Base-by-base conservation (phyloP, 2,797 vertebrate genomes). In the Spondyliosoma cantharus region DNA sequence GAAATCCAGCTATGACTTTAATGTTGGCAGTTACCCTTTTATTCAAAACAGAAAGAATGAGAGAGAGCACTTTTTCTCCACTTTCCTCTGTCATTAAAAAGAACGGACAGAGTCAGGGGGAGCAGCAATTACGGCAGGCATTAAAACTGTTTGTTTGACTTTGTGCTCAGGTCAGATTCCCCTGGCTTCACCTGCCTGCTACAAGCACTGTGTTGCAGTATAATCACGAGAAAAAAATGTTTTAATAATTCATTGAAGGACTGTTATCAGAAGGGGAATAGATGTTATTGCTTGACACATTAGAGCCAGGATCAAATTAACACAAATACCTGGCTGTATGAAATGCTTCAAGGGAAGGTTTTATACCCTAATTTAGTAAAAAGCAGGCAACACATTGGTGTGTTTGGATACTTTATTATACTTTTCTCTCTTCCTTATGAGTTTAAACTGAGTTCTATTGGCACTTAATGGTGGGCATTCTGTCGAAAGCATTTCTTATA, bases 81-180 rank as follows among this genome's bases (percentile, higher is more conserved):
- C 71, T 91, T 91, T 83, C 79, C 84, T 87, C 59, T 60, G 75
- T 83, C 84, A 68, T 90, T 90, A 88, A 89, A 90, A 82, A 56
- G 80, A 92, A 85, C 82, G 66, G 74, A 83, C 83, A 11, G 37
- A 37, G 37, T 82, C 71, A 48, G 72, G 80, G 14, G 58, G 68
- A 83, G 80, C 79, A 88, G 83, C 90, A 84, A 92, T 95, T 91
- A 92, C 70, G 16, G 50, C 15, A 43, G 71, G 64, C 87, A 87
- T 92, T 89, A 93, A 91, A 92, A 71, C 63, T 82, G 84, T 91
- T 90, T 91, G 83, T 90, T 91, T 88, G 89, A 90, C 85, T 91
- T 82, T 77, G 56, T 78, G 87, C 89, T 90, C 80, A 84, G 87
- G 90, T 93, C 87, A 85, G 87, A 89, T 86, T 84, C 83, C 79